Evolutionary conservation across 1,140 invertebrate species (phyloP).

Genomic region (Cheumatopsyche charites): DNA sequence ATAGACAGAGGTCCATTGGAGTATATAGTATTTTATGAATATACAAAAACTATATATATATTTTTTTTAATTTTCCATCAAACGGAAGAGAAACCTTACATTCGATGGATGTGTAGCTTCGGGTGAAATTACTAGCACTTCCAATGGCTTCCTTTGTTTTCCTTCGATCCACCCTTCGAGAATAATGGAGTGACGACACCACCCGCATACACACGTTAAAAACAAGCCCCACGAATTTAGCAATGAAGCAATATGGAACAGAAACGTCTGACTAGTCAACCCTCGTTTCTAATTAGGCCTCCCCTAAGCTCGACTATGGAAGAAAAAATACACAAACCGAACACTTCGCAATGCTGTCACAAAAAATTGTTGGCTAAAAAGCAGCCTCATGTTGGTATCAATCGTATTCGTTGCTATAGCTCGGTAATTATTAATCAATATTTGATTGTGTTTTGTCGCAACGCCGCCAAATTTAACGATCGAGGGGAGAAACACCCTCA

Average conservation of each 20-base stretch:
- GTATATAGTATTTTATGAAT: no score
- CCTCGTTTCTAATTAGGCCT: constrained; percentile 45
- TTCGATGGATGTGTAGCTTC: neutral
- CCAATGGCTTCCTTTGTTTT: constrained; percentile 30
- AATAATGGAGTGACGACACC: constrained; percentile 21
- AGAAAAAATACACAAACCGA: constrained; percentile 18
- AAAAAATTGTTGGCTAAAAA: no score
- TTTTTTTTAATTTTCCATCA: neutral
- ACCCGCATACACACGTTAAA: constrained; percentile 20
- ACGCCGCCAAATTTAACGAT: constrained; percentile 1
- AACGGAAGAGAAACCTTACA: constrained; percentile 19
- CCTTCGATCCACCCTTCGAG: neutral
- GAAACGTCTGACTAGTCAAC: constrained; percentile 32
- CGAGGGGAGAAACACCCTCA: neutral
- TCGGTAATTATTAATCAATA: neutral
- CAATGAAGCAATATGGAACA: constrained; percentile 30
- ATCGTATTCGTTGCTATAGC: no score
- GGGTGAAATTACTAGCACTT: constrained; percentile 26
- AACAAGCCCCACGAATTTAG: constrained; percentile 14
- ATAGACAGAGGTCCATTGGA: no score
- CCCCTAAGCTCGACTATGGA: constrained; percentile 27
- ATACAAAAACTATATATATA: no score
- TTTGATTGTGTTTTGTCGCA: neutral
- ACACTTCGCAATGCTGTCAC: constrained; percentile 28
- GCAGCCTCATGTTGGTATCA: no score